Percentiles rank a stretch among this genome's conserved stretches.
Conservation (phyloP, 2,113 vertebrate genomes). For the Bombycilla garrulus region DNA sequence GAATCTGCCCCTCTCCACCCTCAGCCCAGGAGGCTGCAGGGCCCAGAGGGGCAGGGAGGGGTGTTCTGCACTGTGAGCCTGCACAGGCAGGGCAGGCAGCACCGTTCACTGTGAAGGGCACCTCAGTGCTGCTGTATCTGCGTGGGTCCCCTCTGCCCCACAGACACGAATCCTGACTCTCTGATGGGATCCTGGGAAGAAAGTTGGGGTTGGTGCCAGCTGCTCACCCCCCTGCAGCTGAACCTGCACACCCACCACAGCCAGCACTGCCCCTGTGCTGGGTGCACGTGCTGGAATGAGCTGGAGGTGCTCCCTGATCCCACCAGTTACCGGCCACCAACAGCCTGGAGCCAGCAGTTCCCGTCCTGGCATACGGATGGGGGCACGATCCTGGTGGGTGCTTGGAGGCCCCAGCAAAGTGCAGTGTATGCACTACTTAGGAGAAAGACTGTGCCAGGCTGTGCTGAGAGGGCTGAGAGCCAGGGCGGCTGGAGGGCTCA, state of each 20-base stretch:
- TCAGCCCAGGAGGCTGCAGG: background rate
- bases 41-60: constrained; percentile 15
- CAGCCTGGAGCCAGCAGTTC: background rate
- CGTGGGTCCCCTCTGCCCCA: background rate
- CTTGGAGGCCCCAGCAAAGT: background rate
- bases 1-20: background rate
- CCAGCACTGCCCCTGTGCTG: rapidly evolving
- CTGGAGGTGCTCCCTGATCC: background rate
- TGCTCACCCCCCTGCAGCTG: background rate
- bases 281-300: rapidly evolving
- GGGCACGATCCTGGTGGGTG: background rate
- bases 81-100: background rate
- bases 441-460: background rate
- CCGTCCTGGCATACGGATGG: rapidly evolving
- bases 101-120: background rate
- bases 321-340: background rate
- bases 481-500: background rate
- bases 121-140: rapidly evolving
- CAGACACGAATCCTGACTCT: rapidly evolving
- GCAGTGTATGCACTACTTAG: background rate
- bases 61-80: background rate
- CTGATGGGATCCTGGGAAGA: background rate
- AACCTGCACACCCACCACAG: rapidly evolving
- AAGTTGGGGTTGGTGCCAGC: background rate
- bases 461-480: background rate